Evolutionary conservation across 2,888 invertebrate species (phyloP), one percentile per base, ranked within the genome.

Genomic region (Eumerus sabulonum): DNA sequence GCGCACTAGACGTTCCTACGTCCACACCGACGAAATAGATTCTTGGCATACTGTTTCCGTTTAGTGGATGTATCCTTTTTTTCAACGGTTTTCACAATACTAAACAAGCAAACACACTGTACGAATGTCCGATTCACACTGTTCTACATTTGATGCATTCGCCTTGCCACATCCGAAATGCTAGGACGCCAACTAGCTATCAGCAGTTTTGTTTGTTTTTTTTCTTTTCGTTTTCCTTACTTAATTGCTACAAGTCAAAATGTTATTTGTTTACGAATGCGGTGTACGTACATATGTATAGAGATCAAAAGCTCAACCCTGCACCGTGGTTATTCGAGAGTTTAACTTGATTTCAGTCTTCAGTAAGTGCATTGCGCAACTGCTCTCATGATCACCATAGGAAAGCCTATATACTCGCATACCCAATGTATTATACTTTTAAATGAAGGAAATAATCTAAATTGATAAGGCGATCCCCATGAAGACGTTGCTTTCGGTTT

Each of bases 1-100:
- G 90, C 0, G 92, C 96, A 90, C 98, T 97, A 12, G 94, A 94
- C 1, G 97, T 97, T 4, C 98, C 98, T 42, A 98, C 97, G 90
- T 98, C 98, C 11, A 98, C 95, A 70, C 96, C 96, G 85, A 96
- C 90, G 86, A 94, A 95, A 87, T 92, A 93, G 14, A 84, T 81
- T 64, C 81, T 66, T 17, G 86, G 81, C 88, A 86, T 86, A 19
- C 19, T 18, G 27, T 27, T 27, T 27, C 2, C n/a, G n/a, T n/a
- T n/a, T n/a, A n/a, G n/a, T n/a, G n/a, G n/a, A n/a, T n/a, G n/a
- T n/a, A n/a, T 40, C n/a, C n/a, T 54, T 1, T 7, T 50, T 27
- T 7, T 27, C 27, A 27, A 27, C 27, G 27, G 27, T 27, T 27
- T 27, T 27, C 27, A 27, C 27, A 27, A 27, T 7, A 27, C 3